phyloP scores from a whole-genome alignment of 2,888 invertebrate genomes.

The Nemoura dubitans region DNA sequence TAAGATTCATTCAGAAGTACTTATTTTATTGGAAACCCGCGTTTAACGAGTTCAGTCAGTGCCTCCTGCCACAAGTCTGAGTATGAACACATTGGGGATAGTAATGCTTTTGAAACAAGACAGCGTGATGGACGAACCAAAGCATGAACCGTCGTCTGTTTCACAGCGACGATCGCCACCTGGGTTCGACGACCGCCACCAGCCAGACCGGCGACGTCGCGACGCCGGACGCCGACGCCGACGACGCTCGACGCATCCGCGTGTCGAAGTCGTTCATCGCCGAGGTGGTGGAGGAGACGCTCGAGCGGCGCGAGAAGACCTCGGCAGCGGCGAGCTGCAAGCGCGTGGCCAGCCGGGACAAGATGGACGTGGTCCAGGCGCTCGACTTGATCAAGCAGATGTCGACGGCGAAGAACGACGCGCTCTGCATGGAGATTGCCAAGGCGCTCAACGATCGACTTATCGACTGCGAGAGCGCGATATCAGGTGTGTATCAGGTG shows the following conservation, averaged over 20 bases:
- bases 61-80: no score
- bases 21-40: no score
- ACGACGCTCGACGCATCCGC: background rate
- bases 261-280: background rate
- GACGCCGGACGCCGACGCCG: background rate
- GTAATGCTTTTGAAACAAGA: no score
- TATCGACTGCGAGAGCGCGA: background rate
- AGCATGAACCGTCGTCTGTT: background rate
- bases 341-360: background rate
- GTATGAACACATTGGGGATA: no score
- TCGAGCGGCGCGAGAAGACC: background rate
- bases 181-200: background rate
- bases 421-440: slow-evolving; percentile 14
- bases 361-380: slow-evolving; percentile 20
- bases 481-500: background rate
- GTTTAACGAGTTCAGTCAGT: no score
- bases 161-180: background rate
- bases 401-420: slow-evolving; percentile 18
- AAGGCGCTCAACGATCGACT: slow-evolving; percentile 16
- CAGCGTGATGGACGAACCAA: no score
- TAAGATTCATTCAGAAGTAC: no score
- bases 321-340: no score
- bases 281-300: background rate
- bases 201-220: no score
- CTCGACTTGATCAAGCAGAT: slow-evolving; percentile 8